Evolutionary conservation across 2,113 vertebrate genomes (phyloP).

Genomic region (Zosterops lateralis): DNA sequence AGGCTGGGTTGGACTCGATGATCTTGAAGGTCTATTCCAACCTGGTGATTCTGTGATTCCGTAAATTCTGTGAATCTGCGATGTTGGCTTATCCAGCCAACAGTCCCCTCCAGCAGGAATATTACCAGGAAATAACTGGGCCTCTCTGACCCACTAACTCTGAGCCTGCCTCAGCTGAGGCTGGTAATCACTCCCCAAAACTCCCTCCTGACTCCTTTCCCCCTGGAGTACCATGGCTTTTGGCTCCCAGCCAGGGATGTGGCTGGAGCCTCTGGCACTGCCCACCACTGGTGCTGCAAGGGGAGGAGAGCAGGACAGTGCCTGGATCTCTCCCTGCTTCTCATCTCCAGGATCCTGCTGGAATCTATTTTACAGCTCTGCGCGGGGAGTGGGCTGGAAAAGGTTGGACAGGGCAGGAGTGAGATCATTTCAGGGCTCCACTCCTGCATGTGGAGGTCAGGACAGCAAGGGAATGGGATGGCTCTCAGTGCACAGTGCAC

Average conservation of each 20-base stretch:
- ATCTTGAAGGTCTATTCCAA: neutral
- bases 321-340: neutral
- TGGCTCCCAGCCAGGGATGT: neutral
- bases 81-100: rapidly evolving
- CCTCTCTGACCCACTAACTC: neutral
- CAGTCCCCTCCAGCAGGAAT: neutral
- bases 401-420: neutral
- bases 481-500: rapidly evolving
- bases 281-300: neutral
- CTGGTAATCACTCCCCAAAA: neutral
- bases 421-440: neutral
- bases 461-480: neutral
- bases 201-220: neutral
- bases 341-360: neutral
- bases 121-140: neutral
- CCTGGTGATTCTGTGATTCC: neutral
- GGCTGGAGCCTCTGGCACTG: neutral
- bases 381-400: neutral
- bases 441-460: rapidly evolving
- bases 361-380: neutral
- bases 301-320: neutral
- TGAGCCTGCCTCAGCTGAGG: neutral
- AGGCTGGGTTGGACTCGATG: neutral
- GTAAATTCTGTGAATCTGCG: neutral
- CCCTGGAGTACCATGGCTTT: rapidly evolving